Conservation (phyloP, 2,113 vertebrate species). For the Equus przewalskii region DNA sequence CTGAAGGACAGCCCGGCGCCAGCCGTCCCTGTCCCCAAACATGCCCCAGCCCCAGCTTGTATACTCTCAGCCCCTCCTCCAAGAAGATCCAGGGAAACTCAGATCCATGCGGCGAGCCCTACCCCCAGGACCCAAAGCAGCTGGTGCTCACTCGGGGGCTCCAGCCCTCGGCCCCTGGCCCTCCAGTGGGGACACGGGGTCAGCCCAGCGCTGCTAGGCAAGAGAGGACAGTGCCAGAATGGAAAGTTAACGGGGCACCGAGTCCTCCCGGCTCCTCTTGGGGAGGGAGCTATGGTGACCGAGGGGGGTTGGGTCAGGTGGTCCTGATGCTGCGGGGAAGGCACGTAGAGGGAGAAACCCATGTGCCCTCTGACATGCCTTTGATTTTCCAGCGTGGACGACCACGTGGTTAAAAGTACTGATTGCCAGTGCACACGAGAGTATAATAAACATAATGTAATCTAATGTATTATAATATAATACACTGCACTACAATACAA, state of each 20-base stretch:
- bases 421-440: fast-evolving
- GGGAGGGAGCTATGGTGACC: neutral
- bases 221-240: fast-evolving
- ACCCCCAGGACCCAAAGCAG: neutral
- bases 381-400: fast-evolving
- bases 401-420: fast-evolving
- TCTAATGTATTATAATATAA: fast-evolving
- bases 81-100: neutral
- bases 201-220: fast-evolving
- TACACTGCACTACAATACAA: too few species aligned
- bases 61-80: too few species aligned
- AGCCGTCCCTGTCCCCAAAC: fast-evolving
- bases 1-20: fast-evolving
- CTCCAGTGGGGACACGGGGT: neutral
- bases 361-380: fast-evolving
- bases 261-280: fast-evolving
- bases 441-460: too few species aligned
- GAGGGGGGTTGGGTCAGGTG: fast-evolving
- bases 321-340: too few species aligned
- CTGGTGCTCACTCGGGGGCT: fast-evolving
- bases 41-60: neutral
- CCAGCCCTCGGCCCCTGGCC: neutral
- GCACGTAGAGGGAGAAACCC: fast-evolving
- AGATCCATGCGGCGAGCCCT: neutral
- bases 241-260: fast-evolving